phyloP scores from a whole-genome alignment of 2,797 vertebrate genomes.

The Melopsittacus undulatus region DNA sequence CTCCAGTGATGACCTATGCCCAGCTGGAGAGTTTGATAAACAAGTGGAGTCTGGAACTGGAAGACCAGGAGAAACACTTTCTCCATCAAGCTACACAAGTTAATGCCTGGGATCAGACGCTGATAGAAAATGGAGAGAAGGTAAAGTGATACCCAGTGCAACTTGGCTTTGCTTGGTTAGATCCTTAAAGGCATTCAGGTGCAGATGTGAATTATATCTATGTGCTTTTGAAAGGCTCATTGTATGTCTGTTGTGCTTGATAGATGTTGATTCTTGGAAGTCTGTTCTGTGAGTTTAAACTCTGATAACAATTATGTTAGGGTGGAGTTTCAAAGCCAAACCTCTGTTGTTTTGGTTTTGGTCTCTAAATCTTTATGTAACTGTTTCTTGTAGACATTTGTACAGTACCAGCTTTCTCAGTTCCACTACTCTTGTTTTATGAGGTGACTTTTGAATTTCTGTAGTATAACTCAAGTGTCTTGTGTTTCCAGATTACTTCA shows the following conservation, averaged over 20 bases:
- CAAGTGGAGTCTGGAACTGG: constrained; percentile 97
- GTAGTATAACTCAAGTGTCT: neutral
- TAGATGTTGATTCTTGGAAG: neutral
- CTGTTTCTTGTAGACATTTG: neutral
- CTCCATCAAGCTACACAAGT: constrained; percentile 96
- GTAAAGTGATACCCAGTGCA: neutral
- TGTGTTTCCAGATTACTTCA: constrained; percentile 83
- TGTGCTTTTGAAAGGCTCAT: neutral
- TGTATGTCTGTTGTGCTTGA: neutral
- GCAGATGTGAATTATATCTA: neutral
- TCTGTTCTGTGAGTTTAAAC: neutral
- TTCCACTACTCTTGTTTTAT: neutral
- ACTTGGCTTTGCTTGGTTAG: neutral
- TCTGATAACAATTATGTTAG: neutral
- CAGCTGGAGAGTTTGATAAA: constrained; percentile 74
- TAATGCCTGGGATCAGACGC: constrained; percentile 89
- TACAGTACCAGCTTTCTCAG: neutral
- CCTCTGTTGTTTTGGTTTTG: neutral
- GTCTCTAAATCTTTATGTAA: neutral
- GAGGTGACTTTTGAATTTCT: neutral
- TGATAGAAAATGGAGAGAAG: constrained; percentile 96
- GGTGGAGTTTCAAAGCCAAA: neutral
- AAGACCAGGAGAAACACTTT: constrained; percentile 97
- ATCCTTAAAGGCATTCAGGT: neutral
- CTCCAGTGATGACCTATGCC: neutral